A percentile compares a stretch with the other conserved stretches of the same genome.
phyloP scores from a whole-genome alignment of 1,140 invertebrate species.

The Drosophila nebulosa region DNA sequence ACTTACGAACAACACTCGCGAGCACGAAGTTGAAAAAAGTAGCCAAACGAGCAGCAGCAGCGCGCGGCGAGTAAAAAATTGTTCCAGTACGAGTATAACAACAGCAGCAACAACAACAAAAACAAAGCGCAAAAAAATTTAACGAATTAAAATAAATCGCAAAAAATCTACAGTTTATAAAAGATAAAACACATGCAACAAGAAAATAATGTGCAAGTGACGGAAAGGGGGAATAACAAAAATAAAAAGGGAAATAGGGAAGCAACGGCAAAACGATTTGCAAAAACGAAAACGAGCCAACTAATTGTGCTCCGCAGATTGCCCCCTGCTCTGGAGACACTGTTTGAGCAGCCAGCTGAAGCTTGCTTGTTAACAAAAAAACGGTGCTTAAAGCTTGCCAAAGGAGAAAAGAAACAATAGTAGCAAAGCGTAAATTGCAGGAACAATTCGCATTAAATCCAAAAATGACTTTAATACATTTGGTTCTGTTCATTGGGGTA shows the following conservation, averaged over 20 bases:
- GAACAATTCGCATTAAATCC: not conserved
- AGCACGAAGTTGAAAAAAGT: constrained; percentile 9
- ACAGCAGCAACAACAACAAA: constrained; percentile 14
- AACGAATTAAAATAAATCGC: constrained; percentile 52
- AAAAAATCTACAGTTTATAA: constrained; percentile 25
- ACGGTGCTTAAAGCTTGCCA: not conserved
- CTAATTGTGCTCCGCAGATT: too few species aligned
- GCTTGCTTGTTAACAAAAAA: not conserved
- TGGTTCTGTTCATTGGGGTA: not conserved
- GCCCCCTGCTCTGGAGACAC: too few species aligned
- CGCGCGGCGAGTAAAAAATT: constrained; percentile 42
- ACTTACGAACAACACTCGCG: constrained; percentile 3
- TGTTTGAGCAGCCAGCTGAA: too few species aligned
- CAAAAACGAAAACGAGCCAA: not conserved
- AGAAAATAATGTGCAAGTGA: not conserved
- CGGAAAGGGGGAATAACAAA: not conserved
- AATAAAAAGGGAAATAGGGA: not conserved
- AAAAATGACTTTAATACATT: not conserved
- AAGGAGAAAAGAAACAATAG: too few species aligned
- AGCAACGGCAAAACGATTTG: not conserved
- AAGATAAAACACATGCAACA: not conserved
- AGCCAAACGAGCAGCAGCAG: constrained; percentile 20
- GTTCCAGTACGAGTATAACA: constrained; percentile 35
- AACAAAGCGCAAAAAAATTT: constrained; percentile 23
- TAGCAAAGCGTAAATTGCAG: not conserved